Base-by-base conservation (phyloP, 2,113 vertebrate species). In the Stegastes partitus region DNA sequence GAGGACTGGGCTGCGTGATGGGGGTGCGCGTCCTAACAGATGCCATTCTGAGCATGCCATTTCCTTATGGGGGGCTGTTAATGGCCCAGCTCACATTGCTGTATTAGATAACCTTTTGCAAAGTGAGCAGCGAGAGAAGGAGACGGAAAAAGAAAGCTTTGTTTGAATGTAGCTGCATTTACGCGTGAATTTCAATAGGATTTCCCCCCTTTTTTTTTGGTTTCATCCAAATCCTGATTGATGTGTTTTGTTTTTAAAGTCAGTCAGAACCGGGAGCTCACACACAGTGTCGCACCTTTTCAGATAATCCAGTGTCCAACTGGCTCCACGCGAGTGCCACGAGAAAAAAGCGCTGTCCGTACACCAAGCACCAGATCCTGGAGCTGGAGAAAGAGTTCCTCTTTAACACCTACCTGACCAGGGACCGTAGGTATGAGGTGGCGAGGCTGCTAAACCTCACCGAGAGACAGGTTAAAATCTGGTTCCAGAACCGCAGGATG, bases 401-500 rank as follows among this genome's bases (percentile, higher is more conserved):
- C 51, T 99, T 99, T 95, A 99, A 97, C 89, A 97, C 98, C 95
- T 99, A 99, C 94, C 97, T 99, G 92, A 99, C 97, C 85, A 94
- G 97, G 93, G 97, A 99, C 96, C 97, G 97, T 59, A 96, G 97
- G 94, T 98, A 98, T 70, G 97, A 99, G 91, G 97, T 99, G 84
- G 97, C 97, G 64, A 94, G 97, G 66, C 95, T 96, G 77, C 93
- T 99, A 59, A 98, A 97, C 91, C 94, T 99, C 87, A 98, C 97
- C 1, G 97, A 99, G 91, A 96, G 97, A 95, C 97, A 99, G 96
- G 97, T 99, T 90, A 99, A 99, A 94, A 99, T 99, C 91, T 99
- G 97, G 97, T 99, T 99, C 94, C 97, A 99, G 91, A 98, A 99
- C 90, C 95, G 97, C 87, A 96, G 97, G 88, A 99, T 99, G 97